Evolutionary conservation across 2,888 invertebrate genomes (phyloP), one percentile per base, ranked within the genome.

Genomic region (Pammene fasciana): DNA sequence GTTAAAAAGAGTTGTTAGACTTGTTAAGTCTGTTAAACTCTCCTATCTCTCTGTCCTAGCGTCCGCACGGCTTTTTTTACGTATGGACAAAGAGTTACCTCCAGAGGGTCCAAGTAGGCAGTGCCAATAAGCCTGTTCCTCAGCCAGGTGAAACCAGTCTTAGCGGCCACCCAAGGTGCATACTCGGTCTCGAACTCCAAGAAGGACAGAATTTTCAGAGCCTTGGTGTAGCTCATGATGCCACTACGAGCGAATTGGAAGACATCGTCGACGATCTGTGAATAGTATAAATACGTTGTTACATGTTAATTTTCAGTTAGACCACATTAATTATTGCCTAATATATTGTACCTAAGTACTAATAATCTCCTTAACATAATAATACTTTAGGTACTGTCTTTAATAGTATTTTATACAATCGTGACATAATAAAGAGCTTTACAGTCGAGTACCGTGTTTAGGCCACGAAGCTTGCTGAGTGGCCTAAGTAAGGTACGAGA

Each of bases 161-260:
- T 81, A 0, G 96, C 96, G 0, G 96, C 92, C 6, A 93, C 90
- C 97, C 97, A 98, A 0, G 98, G 97, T n/a, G 96, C 90, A 77
- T 96, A 97, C 13, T 95, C 94, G 0, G 85, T 93, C 84, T 97
- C 96, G 10, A 93, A 86, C 65, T 89, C 84, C 72, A 98, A 88
- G 88, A 97, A 98, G 1, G 93, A 90, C 0, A 95, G 90, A 26
- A 96, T 90, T 14, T 93, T 89, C 54, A 98, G 92, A 0, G 96
- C 94, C n/a, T 93, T 84, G 0, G 85, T 82, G 79, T 96, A 96
- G 0, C 84, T 78, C 72, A 96, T 86, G 26, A 93, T 76, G 1
- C 94, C 94, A n/a, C 94, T 93, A 59, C 95, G 93, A n/a, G 96
- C 97, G 68, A 96, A 92, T 84, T 95, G 95, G 75, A 96, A 92